Evolutionary conservation across 2,888 invertebrate species (phyloP).

Genomic region (Clanis bilineata): DNA sequence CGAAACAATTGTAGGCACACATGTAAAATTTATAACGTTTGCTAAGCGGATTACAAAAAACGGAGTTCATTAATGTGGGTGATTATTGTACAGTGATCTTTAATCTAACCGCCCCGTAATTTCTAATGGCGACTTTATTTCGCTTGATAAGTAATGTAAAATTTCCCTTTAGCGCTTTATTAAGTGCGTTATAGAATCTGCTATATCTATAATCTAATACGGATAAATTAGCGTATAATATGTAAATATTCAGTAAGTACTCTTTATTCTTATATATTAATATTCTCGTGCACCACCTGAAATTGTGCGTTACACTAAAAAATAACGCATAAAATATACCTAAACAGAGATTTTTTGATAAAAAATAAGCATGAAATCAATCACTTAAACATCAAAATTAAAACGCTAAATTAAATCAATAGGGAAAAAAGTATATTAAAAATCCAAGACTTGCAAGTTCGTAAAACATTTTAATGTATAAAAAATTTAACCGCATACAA

Average conservation of each 20-base stretch:
- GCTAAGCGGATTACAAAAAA: constrained; percentile 48
- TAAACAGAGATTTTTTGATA: too few species aligned
- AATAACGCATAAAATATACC: too few species aligned
- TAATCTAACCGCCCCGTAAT: constrained; percentile 2
- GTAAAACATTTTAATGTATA: constrained; percentile 24
- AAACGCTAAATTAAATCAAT: too few species aligned
- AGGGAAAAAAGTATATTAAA: neutral
- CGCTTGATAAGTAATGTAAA: neutral
- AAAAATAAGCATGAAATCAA: too few species aligned
- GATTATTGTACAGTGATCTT: constrained; percentile 8
- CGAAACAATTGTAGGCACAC: constrained; percentile 50
- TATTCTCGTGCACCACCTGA: too few species aligned
- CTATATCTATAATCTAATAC: too few species aligned
- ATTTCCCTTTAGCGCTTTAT: neutral
- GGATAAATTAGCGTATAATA: too few species aligned
- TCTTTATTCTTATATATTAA: too few species aligned
- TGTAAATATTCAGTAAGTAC: too few species aligned
- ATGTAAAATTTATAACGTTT: constrained; percentile 54
- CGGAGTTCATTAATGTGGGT: constrained; percentile 5
- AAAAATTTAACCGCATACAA: constrained; percentile 25
- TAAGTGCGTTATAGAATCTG: neutral
- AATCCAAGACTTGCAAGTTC: neutral
- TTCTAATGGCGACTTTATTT: neutral
- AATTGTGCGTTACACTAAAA: too few species aligned
- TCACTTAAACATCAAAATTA: too few species aligned